Conservation (phyloP, 2,888 invertebrate species). For the Andrena camellia region DNA sequence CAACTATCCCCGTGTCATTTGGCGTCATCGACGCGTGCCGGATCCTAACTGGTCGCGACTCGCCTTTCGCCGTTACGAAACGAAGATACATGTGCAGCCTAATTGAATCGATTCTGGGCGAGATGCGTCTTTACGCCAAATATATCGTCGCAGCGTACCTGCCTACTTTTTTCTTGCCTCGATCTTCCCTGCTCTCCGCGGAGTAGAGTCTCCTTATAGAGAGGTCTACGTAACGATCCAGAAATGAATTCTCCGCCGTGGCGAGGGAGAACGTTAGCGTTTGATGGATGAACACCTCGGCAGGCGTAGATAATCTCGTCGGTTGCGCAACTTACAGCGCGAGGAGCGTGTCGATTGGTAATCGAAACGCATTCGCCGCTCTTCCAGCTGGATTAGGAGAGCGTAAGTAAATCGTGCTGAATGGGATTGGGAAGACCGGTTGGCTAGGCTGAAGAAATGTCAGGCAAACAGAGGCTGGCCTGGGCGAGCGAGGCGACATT, state of each 20-base stretch:
- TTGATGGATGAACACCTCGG: too few relatives aligned
- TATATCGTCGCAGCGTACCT: too few relatives aligned
- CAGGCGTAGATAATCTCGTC: too few relatives aligned
- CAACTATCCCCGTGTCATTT: conserved; percentile 47
- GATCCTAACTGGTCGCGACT: not conserved
- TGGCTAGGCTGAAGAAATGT: not conserved
- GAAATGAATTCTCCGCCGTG: too few relatives aligned
- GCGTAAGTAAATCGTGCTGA: not conserved
- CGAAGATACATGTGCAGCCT: not conserved
- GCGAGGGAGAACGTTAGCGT: too few relatives aligned
- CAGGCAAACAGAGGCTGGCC: not conserved
- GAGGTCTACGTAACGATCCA: too few relatives aligned
- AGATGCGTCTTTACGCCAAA: not conserved
- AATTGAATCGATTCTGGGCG: conserved; percentile 12
- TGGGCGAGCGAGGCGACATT: not conserved
- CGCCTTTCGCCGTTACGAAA: conserved; percentile 27
- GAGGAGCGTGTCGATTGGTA: not conserved
- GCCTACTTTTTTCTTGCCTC: too few relatives aligned
- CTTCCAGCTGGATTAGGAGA: conserved; percentile 3
- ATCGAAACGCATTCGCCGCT: not conserved
- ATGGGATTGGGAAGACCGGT: not conserved
- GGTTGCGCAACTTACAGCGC: conserved; percentile 2
- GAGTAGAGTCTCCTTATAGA: too few relatives aligned
- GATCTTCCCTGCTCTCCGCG: too few relatives aligned
- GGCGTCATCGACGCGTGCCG: conserved; percentile 35